These are phyloP conservation scores for Orthosia gracilis DNA, from an alignment of 2,888 invertebrate genomes.

Conservation along the genomic window DNA sequence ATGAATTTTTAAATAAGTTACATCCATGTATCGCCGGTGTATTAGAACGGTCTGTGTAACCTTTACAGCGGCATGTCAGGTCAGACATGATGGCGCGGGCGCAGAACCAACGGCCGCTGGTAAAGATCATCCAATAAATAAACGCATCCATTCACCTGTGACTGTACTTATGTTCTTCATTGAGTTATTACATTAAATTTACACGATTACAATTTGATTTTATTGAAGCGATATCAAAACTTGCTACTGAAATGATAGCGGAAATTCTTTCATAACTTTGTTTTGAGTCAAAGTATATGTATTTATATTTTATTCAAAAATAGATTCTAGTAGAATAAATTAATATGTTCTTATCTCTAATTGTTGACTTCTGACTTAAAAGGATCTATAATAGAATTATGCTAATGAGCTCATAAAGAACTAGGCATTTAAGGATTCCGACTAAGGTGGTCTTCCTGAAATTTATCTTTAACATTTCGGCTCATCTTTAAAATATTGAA, in stretches of 20 bases:
- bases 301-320: neutral
- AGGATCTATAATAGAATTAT: neutral
- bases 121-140: constrained; percentile 75
- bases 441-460: neutral
- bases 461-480: constrained; percentile 20
- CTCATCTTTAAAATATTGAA: constrained; percentile 11
- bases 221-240: neutral
- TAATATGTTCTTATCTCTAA: neutral
- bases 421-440: neutral
- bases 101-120: constrained; percentile 50
- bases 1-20: constrained; percentile 27
- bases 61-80: constrained; percentile 62
- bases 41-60: constrained; percentile 62
- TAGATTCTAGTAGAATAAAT: neutral
- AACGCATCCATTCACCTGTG: constrained; percentile 63
- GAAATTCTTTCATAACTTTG: neutral
- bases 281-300: neutral
- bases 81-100: constrained; percentile 61
- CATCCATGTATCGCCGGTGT: constrained; percentile 5
- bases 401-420: constrained; percentile 7
- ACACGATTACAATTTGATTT: neutral
- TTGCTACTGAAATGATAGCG: neutral
- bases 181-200: neutral
- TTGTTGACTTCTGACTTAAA: neutral
- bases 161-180: constrained; percentile 33